Base-by-base conservation (phyloP, 2,888 invertebrate species). In the Andrena camellia region DNA sequence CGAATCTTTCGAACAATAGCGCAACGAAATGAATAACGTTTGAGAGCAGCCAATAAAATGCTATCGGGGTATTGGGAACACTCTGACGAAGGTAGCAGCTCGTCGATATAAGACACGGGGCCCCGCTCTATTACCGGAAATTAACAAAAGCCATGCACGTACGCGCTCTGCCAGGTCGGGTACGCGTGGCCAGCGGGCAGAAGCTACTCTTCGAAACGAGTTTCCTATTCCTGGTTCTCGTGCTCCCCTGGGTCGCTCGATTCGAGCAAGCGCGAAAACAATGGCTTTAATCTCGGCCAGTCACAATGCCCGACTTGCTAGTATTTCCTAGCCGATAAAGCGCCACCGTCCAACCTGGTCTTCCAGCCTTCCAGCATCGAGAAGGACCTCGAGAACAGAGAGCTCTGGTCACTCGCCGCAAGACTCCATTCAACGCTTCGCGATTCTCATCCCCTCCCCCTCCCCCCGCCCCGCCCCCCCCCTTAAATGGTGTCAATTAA, bases 241-340 rank as follows among this genome's bases (percentile, higher is more conserved):
- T 68, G 17, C 60, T 70, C 63, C 76, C 66, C 66, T 60, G 52
- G 70, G 73, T 80, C 71, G 85, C 87, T 89, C 84, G 85, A 69
- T 77, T 72, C 78, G 81, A 82, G 85, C 84, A 70, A 88, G 76
- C 86, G 78, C 79, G 86, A 80, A 85, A 89, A 89, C 89, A 89
- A 89, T 88, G 80, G 88, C 85, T 88, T 84, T 87, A 89, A 89
- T 89, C 89, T 89, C 85, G 81, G 74, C 68, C 80, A 54, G 86
- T 85, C 85, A 87, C 89, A 87, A 89, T 89, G 85, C 88, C 74
- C 78, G 81, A 76, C 72, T 84, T 72, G 76, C 83, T 59, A 78
- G 78, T 83, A 80, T 87, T 88, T 85, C 87, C 86, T 78, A 73
- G 70, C 82, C 76, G 89, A 89, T 89, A 88, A 89, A 87, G 76